These are phyloP conservation scores for Oithona nana DNA, from an alignment of 2,888 invertebrate species.

Conservation along the genomic window DNA sequence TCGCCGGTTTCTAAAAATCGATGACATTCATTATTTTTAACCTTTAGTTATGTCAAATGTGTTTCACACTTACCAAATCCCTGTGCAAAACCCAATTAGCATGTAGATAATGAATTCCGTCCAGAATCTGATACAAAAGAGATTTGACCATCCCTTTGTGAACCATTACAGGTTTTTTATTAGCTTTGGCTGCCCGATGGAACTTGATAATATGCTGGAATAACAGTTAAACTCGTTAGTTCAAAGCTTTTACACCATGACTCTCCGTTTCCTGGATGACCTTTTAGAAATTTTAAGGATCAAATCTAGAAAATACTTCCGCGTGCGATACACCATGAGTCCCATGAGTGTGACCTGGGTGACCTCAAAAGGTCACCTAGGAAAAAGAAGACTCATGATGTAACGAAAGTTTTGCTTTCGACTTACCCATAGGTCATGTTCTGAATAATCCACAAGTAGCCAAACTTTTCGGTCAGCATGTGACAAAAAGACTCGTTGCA, in stretches of 20 bases:
- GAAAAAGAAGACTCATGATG: too few species aligned
- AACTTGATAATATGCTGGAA: slow-evolving; percentile 90
- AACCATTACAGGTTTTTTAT: slow-evolving; percentile 85
- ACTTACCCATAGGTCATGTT: slow-evolving; percentile 85
- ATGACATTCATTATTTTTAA: not conserved
- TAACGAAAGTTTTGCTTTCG: slow-evolving; percentile 16
- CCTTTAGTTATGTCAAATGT: too few species aligned
- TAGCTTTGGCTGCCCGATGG: slow-evolving; percentile 90
- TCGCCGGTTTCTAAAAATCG: slow-evolving; percentile 68
- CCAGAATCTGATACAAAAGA: slow-evolving; percentile 85
- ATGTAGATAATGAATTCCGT: slow-evolving; percentile 96
- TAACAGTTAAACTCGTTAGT: too few species aligned
- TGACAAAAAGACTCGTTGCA: slow-evolving; percentile 88
- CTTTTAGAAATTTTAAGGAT: too few species aligned
- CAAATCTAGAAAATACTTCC: too few species aligned
- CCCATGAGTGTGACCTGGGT: too few species aligned
- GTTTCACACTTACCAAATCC: slow-evolving; percentile 51
- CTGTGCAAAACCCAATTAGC: slow-evolving; percentile 97
- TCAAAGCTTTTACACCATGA: too few species aligned
- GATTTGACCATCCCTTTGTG: slow-evolving; percentile 97
- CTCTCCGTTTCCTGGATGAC: too few species aligned
- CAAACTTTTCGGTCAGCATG: slow-evolving; percentile 92
- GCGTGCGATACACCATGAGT: too few species aligned
- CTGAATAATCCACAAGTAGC: slow-evolving; percentile 92
- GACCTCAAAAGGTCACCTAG: too few species aligned